Base-by-base conservation (phyloP, 2,113 vertebrate genomes). In the Himantopus leucocephalus region DNA sequence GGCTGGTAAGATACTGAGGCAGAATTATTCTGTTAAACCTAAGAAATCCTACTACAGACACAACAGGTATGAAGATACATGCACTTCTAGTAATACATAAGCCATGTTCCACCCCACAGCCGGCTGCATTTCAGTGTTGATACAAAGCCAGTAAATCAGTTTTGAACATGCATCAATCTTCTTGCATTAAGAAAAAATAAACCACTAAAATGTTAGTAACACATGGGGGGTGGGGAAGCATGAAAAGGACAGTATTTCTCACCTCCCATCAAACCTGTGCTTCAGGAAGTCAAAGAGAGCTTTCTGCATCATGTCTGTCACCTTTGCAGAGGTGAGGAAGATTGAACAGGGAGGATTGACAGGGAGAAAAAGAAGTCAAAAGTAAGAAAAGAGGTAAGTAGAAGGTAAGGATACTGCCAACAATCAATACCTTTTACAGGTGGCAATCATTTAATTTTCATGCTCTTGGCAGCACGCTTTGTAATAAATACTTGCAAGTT, bases 281-380 rank as follows among this genome's bases (percentile, higher is more conserved):
- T 99, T 99, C 97, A 99, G 98, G 98, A 99, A 99, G 98, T 99
- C 99, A 98, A 99, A 99, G 95, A 99, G 98, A 56, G 99, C 99
- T 98, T 99, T 99, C 99, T 99, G 99, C 99, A 99, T 99, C 99
- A 99, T 99, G 97, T 99, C 99, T 94, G 99, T 99, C 98, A 99
- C 99, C 99, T 99, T 98, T 67, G 48, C 92, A 98, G 87, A 96
- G 96, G 97, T 96, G 96, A 96, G 91, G 91, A 73, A 97, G 92
- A 96, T 93, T 81, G 95, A 96, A 94, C 92, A 92, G 97, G 94
- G 84, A 96, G 93, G 84, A 93, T 55, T 91, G 14, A 81, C 78
- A 97, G 96, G 91, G 76, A 94, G 91, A 97, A 87, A 97, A 37
- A 97, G 97, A 97, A 97, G 95, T 79, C 91, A 97, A 89, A 96